These are phyloP conservation scores for Bufotes viridis DNA, from an alignment of 2,797 vertebrate species.

Conservation along the genomic window DNA sequence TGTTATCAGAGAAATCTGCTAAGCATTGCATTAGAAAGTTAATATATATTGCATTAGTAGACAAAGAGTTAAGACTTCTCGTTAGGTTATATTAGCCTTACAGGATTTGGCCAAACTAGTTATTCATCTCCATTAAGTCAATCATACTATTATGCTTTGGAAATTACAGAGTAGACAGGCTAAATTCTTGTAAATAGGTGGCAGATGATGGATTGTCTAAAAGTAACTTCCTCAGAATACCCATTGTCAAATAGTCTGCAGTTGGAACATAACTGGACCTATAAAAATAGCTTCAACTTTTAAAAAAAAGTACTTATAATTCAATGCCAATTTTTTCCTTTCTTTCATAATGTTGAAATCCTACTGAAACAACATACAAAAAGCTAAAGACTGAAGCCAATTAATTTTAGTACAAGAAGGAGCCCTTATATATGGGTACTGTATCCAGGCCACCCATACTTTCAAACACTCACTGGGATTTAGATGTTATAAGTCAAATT, in stretches of 20 bases:
- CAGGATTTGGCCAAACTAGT: conserved; percentile 69
- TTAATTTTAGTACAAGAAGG: background rate
- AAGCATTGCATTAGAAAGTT: background rate
- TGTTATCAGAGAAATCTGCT: background rate
- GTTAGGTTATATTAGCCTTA: conserved; percentile 71
- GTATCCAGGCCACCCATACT: background rate
- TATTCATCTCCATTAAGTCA: conserved; percentile 73
- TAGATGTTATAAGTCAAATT: conserved; percentile 10
- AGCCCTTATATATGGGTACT: background rate
- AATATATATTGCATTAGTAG: background rate
- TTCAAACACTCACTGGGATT: background rate
- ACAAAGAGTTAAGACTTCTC: conserved; percentile 66
- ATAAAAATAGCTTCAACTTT: background rate
- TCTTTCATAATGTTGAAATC: background rate
- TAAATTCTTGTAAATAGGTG: conserved; percentile 51
- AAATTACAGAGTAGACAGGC: conserved; percentile 62
- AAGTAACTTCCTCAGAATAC: conserved; percentile 62
- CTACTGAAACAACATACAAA: background rate
- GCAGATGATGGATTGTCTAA: conserved; percentile 65
- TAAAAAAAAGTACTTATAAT: background rate
- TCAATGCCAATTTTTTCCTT: background rate
- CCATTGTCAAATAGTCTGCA: conserved; percentile 58
- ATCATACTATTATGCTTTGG: conserved; percentile 68
- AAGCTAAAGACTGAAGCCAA: background rate
- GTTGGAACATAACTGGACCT: conserved; percentile 41